Base-by-base conservation (phyloP, 1,140 invertebrate genomes). In the Drosophila watanabei region DNA sequence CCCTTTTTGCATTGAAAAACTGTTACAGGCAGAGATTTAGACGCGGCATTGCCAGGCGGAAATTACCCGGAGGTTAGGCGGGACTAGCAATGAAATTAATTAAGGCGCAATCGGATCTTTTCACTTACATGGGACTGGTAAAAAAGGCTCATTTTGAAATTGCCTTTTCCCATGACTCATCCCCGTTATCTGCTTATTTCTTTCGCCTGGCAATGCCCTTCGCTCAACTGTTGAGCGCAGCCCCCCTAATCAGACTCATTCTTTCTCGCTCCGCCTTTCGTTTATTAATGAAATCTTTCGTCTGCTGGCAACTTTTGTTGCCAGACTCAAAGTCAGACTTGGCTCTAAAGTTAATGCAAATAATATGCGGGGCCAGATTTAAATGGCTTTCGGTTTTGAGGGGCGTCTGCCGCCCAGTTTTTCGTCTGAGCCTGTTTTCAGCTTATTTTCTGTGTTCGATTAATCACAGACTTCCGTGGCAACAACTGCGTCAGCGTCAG, bases 401-500 rank as follows among this genome's bases (percentile, higher is more conserved):
- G 60, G 64, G 54, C 65, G 75, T 72, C 75, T 79, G 57, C 66
- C 59, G 51, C 66, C 62, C 59, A 68, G 62, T 39, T 58, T 70
- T 61, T 60, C 43, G 54, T 56, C 54, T 57, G 33, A 88, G 85
- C 84, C 72, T 69, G 85, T 88, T 80, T 80, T 61, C 41, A 51
- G 65, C 60, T 51, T 60, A 48, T 18, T 62, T 46, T 60, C 64
- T 49, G 41, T 46, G 16, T 49, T 52, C 78, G 81, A 88, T 89
- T 88, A 88, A 85, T 88, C 81, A 88, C 81, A 77, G 83, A 88
- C 86, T 88, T 88, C 85, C 85, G 85, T 85, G 80, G 85, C 85
- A 88, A 90, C 85, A 90, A 84, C 82, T 88, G 86, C 85, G 85
- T 88, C 85, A 88, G 86, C 84, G 84, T 88, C 85, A 89, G 78